These are phyloP conservation scores for Drosophila subobscura DNA, from an alignment of 1,140 invertebrate species.

Conservation along the genomic window DNA sequence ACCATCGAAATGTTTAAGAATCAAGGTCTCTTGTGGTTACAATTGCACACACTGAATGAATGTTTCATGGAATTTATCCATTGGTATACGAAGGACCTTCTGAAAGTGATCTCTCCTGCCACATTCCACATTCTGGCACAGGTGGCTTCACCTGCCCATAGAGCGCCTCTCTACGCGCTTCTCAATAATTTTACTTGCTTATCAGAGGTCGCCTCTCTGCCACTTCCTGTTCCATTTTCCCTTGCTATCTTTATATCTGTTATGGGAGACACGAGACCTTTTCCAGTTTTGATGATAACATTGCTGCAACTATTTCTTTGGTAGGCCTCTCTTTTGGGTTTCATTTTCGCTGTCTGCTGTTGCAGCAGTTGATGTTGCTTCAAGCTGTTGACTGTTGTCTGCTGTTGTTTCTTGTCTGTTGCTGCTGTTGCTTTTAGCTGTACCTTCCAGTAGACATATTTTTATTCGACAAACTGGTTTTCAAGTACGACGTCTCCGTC, in stretches of 20 bases:
- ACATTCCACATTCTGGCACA: neutral
- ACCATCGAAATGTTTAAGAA: too few relatives aligned
- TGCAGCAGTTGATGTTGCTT: slow-evolving; percentile 21
- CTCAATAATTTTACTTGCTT: slow-evolving; percentile 25
- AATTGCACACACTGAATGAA: too few relatives aligned
- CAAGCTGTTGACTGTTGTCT: slow-evolving; percentile 1
- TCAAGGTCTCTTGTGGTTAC: too few relatives aligned
- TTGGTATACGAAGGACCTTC: too few relatives aligned
- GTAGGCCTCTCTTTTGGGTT: slow-evolving; percentile 20
- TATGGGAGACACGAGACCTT: slow-evolving; percentile 15
- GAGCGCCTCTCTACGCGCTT: slow-evolving; percentile 27
- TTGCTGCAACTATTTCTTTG: slow-evolving; percentile 44
- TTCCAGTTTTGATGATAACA: slow-evolving; percentile 31
- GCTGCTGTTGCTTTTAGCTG: slow-evolving; percentile 52
- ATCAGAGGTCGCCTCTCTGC: slow-evolving; percentile 22
- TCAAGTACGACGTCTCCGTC: slow-evolving; percentile 67
- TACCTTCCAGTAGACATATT: slow-evolving; percentile 70
- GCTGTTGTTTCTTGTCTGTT: slow-evolving; percentile 3
- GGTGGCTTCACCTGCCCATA: slow-evolving; percentile 9
- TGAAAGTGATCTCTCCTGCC: too few relatives aligned
- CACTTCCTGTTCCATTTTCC: slow-evolving; percentile 44
- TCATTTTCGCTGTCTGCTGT: slow-evolving; percentile 29
- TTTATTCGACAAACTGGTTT: slow-evolving; percentile 67
- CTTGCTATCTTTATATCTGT: slow-evolving; percentile 19
- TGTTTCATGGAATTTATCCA: too few relatives aligned